Evolutionary conservation across 2,113 vertebrate genomes (phyloP), one percentile per base, ranked within the genome.

Genomic region (Ptilonorhynchus violaceus): DNA sequence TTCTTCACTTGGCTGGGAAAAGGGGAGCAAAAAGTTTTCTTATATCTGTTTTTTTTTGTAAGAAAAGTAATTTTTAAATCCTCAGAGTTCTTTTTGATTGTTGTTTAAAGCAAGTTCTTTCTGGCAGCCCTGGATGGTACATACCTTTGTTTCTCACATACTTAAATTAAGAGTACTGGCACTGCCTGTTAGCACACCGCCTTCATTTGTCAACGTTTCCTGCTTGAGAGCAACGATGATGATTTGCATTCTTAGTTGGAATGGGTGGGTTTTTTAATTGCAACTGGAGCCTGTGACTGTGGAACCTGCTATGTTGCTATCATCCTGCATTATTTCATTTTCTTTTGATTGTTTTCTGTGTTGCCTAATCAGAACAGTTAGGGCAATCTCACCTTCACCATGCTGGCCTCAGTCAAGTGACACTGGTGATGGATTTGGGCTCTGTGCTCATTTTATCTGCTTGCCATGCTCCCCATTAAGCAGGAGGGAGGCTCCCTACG

Each of bases 111-210:
- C 10, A 6, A 81, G 44, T 52, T 88, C 59, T 81, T 81, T 60
- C 86, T 93, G 94, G 73, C 86, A 92, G 85, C 84, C 79, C 82
- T 8, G 55, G 72, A 76, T 94, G 62, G 64, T 88, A 50, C 81
- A 69, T 93, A 89, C 94, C 96, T 97, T 97, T 97, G 82, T 94
- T 92, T 94, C 92, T 97, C 93, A 85, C 92, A 50, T 88, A 67
- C 35, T 95, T 95, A 94, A 93, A 92, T 95, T 88, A 80, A 74
- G 95, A 95, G 64, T 69, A 85, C 59, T 89, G 92, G 66, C 89
- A 85, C 89, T 89, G 86, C 86, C 59, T 97, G 93, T 96, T 95
- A 92, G 89, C 93, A 96, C 88, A 68, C 83, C 83, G 83, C 94
- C 95, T 97, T 96, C 88, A 6, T 97, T 97, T 95, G 95, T 95